phyloP scores from a whole-genome alignment of 2,113 vertebrate genomes.

The Coreoperca whiteheadi region DNA sequence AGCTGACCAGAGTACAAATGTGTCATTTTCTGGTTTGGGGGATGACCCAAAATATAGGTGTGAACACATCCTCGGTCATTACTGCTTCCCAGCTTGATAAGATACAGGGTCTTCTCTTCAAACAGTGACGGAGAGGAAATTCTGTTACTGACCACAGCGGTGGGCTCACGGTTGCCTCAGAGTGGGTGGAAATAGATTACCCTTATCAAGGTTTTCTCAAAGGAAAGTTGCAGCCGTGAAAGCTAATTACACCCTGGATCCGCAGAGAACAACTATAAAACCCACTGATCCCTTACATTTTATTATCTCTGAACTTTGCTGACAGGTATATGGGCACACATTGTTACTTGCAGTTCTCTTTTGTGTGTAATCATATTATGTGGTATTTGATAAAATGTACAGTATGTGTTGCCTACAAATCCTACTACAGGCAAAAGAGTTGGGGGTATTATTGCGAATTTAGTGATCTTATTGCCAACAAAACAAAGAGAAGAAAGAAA shows the following conservation, averaged over 20 bases:
- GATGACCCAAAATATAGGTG: conserved; percentile 15
- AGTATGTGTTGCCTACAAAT: neutral
- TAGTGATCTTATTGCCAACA: neutral
- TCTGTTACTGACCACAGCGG: conserved; percentile 42
- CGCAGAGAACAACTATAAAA: conserved; percentile 49
- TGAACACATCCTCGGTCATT: neutral
- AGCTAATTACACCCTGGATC: conserved; percentile 69
- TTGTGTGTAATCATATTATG: neutral
- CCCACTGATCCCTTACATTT: conserved; percentile 50
- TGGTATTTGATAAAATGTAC: neutral
- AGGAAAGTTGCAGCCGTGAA: conserved; percentile 62
- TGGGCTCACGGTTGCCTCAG: conserved; percentile 46
- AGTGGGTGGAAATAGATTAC: conserved; percentile 72
- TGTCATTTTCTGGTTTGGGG: neutral
- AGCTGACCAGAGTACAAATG: neutral
- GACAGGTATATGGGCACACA: conserved; percentile 11
- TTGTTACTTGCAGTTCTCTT: conserved; percentile 3
- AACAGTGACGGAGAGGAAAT: conserved; percentile 16
- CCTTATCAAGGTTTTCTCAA: conserved; percentile 67
- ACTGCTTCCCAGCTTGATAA: conserved; percentile 12
- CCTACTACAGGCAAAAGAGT: neutral
- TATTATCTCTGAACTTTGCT: conserved; percentile 54
- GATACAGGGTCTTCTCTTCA: conserved; percentile 3
- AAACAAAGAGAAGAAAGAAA: neutral
- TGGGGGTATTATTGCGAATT: neutral